phyloP scores from a whole-genome alignment of 2,888 invertebrate species.

The Epinotia demarniana region DNA sequence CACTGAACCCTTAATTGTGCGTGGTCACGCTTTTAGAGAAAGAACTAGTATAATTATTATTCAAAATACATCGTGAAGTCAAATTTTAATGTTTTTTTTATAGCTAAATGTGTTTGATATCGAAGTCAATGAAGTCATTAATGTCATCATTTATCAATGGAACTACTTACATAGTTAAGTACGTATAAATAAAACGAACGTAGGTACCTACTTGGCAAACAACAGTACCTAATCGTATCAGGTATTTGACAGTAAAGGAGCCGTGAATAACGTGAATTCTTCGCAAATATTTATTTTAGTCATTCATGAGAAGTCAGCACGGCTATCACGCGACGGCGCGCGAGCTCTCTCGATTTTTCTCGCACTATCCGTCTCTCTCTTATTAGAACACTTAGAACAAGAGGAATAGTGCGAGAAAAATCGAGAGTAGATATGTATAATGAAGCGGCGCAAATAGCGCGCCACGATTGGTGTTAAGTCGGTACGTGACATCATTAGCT shows the following conservation, averaged over 20 bases:
- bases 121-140: not conserved
- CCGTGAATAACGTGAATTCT: not conserved
- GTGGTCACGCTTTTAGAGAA: no score
- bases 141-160: not conserved
- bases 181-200: not conserved
- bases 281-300: conserved; percentile 8
- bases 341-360: no score
- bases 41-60: no score
- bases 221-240: not conserved
- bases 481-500: no score
- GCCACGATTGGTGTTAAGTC: no score
- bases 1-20: no score
- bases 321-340: no score
- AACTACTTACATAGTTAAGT: not conserved
- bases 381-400: no score
- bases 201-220: not conserved
- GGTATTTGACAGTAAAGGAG: conserved; percentile 18
- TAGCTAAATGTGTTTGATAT: not conserved
- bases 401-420: no score
- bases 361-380: no score
- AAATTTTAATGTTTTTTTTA: not conserved
- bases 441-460: no score
- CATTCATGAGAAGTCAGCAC: not conserved
- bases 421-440: no score
- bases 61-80: not conserved